Base-by-base conservation (phyloP, 2,113 vertebrate species). In the Hemichromis elongatus region DNA sequence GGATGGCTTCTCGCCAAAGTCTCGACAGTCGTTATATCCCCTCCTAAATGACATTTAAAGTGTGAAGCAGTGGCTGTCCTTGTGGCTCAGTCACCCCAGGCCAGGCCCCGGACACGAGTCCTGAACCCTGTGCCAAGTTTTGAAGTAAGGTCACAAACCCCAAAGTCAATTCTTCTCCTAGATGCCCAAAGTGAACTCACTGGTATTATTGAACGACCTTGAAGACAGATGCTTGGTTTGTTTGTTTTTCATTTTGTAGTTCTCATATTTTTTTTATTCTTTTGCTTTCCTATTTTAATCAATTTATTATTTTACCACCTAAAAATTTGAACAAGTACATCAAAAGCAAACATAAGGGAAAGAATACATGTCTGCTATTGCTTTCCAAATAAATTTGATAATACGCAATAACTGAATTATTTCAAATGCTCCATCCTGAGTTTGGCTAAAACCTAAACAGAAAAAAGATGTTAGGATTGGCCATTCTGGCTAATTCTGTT, bases 61-160 rank as follows among this genome's bases (percentile, higher is more conserved):
- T 93, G 93, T 90, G 90, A 95, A 94, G 93, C 91, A 83, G 91
- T 89, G 91, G 86, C 89, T 88, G 93, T 93, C 92, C 94, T 94
- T 93, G 92, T 94, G 92, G 75, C 81, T 93, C 91, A 92, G 91
- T 93, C 90, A 90, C 91, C 89, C 88, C 54, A 53, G 89, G 90
- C 86, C 59, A 35, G 40, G 83, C 82, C 87, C 66, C 10, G 42
- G 84, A 87, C 90, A 86, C 52, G 68, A 91, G 86, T 18, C 19
- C 45, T 75, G 3, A 88, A 92, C 89, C 77, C 61, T 47, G 52
- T 86, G 90, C 93, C 92, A 93, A 93, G 80, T 86, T 91, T 82
- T 91, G 80, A 86, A 87, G 84, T 33, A 70, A 84, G 90, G 92
- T 92, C 86, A 86, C 82, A 87, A 86, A 87, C 90, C 92, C 88